Conservation (phyloP, 2,797 vertebrate genomes). For the Malurus leucopterus region DNA sequence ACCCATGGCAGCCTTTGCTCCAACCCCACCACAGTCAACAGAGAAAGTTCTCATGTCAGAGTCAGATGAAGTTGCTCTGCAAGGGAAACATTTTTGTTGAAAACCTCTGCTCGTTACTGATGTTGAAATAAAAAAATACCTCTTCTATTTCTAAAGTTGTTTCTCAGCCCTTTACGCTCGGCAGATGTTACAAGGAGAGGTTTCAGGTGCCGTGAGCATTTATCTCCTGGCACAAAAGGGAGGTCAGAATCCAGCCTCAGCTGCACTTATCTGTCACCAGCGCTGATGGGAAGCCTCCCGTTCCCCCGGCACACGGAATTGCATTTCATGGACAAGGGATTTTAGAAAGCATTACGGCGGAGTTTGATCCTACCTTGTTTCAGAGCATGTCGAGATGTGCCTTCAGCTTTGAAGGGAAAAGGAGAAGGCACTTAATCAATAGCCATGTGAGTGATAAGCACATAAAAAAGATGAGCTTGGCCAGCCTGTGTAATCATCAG, state of each 20-base stretch:
- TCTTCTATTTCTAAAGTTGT: neutral
- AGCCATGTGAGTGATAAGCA: constrained; percentile 37
- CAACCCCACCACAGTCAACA: neutral
- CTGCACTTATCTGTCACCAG: neutral
- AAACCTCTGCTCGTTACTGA: neutral
- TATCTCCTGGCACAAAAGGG: neutral
- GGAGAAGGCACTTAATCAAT: constrained; percentile 52
- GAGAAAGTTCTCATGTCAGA: neutral
- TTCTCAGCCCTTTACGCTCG: neutral
- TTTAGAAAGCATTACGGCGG: neutral
- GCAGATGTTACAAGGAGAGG: neutral
- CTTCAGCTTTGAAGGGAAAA: constrained; percentile 38
- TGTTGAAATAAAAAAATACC: neutral
- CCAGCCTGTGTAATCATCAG: neutral
- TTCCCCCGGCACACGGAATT: neutral
- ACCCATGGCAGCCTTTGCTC: neutral
- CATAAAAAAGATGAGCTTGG: constrained; percentile 25
- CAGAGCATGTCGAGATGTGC: neutral
- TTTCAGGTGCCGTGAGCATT: neutral
- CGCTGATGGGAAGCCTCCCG: neutral
- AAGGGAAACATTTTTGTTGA: neutral
- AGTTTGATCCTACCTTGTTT: constrained; percentile 27
- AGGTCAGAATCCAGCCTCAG: neutral
- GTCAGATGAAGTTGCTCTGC: neutral
- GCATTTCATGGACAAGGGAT: neutral